Percentiles rank a stretch among this genome's conserved stretches.
Conservation (phyloP, 92 coral and sea anemone species). For the Heteractis magnifica region DNA sequence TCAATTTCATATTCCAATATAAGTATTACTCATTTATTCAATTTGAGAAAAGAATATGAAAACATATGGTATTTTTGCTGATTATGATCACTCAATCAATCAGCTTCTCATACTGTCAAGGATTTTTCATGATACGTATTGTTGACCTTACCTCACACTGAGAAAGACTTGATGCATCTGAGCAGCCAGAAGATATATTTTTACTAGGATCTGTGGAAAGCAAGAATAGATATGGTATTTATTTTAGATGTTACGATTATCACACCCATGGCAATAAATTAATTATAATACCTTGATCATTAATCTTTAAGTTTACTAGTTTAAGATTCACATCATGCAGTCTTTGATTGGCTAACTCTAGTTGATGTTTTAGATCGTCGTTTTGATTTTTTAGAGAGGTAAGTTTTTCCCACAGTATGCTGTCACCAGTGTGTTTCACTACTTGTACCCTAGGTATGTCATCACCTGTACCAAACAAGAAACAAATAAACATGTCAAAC, state of each 20-base stretch:
- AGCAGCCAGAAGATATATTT: constrained; percentile 43
- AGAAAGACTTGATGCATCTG: constrained; percentile 29
- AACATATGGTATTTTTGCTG: too few relatives aligned
- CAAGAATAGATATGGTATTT: not conserved
- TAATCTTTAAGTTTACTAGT: constrained; percentile 13
- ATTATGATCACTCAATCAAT: not conserved
- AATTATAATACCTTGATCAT: constrained; percentile 18
- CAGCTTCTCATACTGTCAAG: not conserved
- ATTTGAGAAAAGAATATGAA: too few relatives aligned
- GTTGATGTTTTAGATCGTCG: constrained; percentile 42
- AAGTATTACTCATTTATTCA: too few relatives aligned
- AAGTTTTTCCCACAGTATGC: constrained; percentile 26
- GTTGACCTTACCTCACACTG: constrained; percentile 57
- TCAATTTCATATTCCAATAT: too few relatives aligned
- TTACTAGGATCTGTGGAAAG: constrained; percentile 7
- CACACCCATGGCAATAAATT: too few relatives aligned
- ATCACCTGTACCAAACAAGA: constrained; percentile 13
- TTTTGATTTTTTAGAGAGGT: constrained; percentile 37
- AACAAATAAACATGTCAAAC: not conserved
- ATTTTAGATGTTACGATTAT: not conserved
- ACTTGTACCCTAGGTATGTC: constrained; percentile 24
- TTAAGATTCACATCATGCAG: constrained; percentile 45
- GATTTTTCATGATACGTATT: not conserved
- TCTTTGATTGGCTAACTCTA: constrained; percentile 51
- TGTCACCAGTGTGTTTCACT: constrained; percentile 1